Conservation (phyloP, 2,797 vertebrate species). For the Lithobates pipiens region DNA sequence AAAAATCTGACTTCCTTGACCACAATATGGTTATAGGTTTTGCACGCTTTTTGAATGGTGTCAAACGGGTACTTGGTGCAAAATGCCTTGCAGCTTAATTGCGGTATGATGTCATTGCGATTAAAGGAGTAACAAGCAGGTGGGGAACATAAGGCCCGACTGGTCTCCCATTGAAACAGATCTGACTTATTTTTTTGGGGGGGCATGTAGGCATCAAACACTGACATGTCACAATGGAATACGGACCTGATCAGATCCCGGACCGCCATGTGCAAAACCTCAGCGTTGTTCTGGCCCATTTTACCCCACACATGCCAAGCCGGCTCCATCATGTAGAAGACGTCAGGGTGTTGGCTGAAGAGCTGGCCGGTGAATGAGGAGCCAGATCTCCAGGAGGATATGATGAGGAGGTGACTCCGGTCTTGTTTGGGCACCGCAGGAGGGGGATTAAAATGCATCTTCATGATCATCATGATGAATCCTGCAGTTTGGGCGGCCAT, state of each 20-base stretch:
- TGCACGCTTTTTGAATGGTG: constrained; percentile 80
- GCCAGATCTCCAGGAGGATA: constrained; percentile 94
- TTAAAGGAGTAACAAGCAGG: constrained; percentile 82
- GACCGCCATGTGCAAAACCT: constrained; percentile 83
- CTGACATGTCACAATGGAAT: constrained; percentile 90
- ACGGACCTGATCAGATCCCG: constrained; percentile 83
- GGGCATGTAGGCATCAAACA: constrained; percentile 87
- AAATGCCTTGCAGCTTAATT: constrained; percentile 70
- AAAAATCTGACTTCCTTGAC: constrained; percentile 92
- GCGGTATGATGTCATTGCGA: constrained; percentile 75
- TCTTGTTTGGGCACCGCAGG: not conserved
- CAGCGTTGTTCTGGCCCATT: constrained; percentile 72
- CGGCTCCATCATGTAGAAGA: constrained; percentile 96
- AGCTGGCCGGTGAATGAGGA: constrained; percentile 94
- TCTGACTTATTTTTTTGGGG: constrained; percentile 76
- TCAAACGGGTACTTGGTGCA: constrained; percentile 78
- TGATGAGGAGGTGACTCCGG: constrained; percentile 82
- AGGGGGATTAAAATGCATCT: not conserved
- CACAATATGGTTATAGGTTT: constrained; percentile 85
- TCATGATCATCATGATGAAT: constrained; percentile 1
- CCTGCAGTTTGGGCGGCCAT: constrained; percentile 9
- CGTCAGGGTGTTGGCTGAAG: constrained; percentile 91
- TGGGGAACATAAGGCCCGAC: constrained; percentile 89
- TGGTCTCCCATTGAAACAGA: constrained; percentile 89
- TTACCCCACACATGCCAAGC: constrained; percentile 90